Percentiles rank a stretch among this genome's conserved stretches.
These are phyloP conservation scores for Malthinus flaveolus DNA, from an alignment of 2,888 invertebrate genomes.

Conservation along the genomic window DNA sequence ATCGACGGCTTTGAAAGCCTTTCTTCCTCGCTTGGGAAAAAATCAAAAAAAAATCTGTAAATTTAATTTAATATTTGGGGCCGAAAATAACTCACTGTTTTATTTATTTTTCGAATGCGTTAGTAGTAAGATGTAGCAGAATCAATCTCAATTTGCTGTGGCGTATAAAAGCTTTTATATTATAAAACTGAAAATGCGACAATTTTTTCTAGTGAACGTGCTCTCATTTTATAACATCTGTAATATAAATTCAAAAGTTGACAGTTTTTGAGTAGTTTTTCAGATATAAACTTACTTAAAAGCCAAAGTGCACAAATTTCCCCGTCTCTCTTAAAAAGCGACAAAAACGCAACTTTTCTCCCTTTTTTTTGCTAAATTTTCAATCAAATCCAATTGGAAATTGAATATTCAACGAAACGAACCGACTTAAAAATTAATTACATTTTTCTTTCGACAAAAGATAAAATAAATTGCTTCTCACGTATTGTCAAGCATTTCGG, in stretches of 20 bases:
- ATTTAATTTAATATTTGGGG: neutral
- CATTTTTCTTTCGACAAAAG: constrained; percentile 12
- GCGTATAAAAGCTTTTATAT: constrained; percentile 6
- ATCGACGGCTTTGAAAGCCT: no score
- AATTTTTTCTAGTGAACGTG: constrained; percentile 3
- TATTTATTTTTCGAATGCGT: constrained; percentile 4
- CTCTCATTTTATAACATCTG: constrained; percentile 2
- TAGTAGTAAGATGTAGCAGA: constrained; percentile 1
- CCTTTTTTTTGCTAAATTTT: no score
- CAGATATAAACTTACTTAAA: neutral
- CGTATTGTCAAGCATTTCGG: constrained; percentile 22
- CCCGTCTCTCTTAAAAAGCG: neutral
- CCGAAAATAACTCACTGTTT: neutral
- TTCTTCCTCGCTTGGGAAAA: no score
- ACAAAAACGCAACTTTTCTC: neutral
- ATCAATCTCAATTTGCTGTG: constrained; percentile 5
- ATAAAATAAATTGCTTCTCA: constrained; percentile 14
- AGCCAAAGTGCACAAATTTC: neutral
- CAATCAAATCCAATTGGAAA: constrained; percentile 16
- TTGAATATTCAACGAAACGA: constrained; percentile 17
- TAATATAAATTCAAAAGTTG: constrained; percentile 5
- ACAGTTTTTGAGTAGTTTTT: constrained; percentile 4
- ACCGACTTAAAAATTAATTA: constrained; percentile 24
- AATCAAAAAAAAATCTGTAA: no score
- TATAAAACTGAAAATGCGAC: constrained; percentile 8